Conservation (phyloP, 2,113 vertebrate genomes). For the Leptocoma aspasia region DNA sequence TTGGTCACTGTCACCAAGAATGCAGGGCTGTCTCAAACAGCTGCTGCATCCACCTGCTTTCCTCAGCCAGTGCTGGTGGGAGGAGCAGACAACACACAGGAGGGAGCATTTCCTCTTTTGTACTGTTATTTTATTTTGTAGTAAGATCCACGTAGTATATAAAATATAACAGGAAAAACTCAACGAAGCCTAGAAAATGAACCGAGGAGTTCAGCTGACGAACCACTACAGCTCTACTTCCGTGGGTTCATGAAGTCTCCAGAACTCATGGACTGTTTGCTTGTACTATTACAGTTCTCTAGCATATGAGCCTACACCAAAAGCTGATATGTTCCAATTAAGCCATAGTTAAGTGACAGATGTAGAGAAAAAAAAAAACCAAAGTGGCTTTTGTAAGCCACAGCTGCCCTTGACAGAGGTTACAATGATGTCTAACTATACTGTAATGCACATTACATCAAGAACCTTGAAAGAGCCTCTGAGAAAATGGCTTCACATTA, state of each 20-base stretch:
- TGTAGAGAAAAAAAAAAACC: neutral
- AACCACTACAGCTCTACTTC: constrained; percentile 64
- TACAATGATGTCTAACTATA: constrained; percentile 64
- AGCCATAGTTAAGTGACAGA: constrained; percentile 60
- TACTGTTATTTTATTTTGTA: constrained; percentile 74
- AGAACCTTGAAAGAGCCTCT: constrained; percentile 64
- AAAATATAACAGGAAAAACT: constrained; percentile 74
- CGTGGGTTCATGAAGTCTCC: neutral
- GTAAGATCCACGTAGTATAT: constrained; percentile 74
- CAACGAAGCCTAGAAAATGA: constrained; percentile 70
- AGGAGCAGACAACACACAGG: constrained; percentile 63
- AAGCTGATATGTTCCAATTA: constrained; percentile 66
- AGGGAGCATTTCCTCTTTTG: constrained; percentile 68
- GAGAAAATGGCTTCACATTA: constrained; percentile 64
- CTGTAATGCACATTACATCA: constrained; percentile 62
- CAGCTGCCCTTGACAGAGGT: constrained; percentile 65
- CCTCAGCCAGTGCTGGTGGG: constrained; percentile 17
- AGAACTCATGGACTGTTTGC: constrained; percentile 45
- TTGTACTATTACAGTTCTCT: constrained; percentile 56
- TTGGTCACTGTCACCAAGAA: neutral
- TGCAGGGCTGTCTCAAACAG: neutral
- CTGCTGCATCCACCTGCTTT: neutral
- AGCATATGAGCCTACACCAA: constrained; percentile 56
- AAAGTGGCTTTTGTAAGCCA: constrained; percentile 51
- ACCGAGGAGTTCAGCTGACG: constrained; percentile 40